A percentile compares a stretch with the other conserved stretches of the same genome.
Evolutionary conservation across 2,113 vertebrate genomes (phyloP).

Genomic region (Ivindomyrus marchei): DNA sequence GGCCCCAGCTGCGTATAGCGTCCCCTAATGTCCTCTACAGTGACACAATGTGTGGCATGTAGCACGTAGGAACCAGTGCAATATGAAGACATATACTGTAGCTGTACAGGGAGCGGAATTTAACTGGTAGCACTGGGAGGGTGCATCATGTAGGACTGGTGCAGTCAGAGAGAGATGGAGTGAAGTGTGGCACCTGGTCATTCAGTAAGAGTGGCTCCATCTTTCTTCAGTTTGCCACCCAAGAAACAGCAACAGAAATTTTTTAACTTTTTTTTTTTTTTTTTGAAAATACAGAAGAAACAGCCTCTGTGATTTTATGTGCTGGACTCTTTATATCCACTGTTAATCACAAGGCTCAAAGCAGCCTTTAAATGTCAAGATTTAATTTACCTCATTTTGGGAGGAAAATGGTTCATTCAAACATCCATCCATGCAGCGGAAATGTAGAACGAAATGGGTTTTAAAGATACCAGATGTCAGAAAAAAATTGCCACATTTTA

Average conservation of each 20-base stretch:
- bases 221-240: background rate
- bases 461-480: conserved; percentile 60
- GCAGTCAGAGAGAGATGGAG: background rate
- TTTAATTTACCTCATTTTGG: conserved; percentile 59
- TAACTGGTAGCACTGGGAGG: background rate
- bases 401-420: conserved; percentile 51
- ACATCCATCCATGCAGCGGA: conserved; percentile 28
- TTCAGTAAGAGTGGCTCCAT: background rate
- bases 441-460: background rate
- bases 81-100: background rate
- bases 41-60: background rate
- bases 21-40: background rate
- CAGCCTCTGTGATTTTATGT: background rate
- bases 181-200: background rate
- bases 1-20: too few species aligned
- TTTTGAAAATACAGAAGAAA: background rate
- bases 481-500: conserved; percentile 51
- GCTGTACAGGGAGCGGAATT: conserved; percentile 9
- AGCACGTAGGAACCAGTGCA: background rate
- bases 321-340: conserved; percentile 46
- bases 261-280: background rate
- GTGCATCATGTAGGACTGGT: background rate
- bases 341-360: conserved; percentile 49
- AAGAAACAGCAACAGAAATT: background rate
- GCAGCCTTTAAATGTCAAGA: conserved; percentile 60